Evolutionary conservation across 2,888 invertebrate species (phyloP).

Genomic region (Epinotia brunnichana): DNA sequence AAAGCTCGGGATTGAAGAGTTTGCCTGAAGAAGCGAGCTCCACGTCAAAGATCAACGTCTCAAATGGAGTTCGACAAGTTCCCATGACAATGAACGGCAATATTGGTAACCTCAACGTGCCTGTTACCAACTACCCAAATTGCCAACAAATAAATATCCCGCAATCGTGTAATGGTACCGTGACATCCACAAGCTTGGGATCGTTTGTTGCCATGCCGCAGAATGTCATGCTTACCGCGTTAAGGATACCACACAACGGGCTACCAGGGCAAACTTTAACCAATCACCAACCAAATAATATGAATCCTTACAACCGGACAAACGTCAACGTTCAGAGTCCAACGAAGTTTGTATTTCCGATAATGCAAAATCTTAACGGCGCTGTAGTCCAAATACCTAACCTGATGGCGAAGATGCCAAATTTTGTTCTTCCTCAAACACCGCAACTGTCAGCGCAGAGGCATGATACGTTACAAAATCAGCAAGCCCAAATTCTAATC

Average conservation of each 20-base stretch:
- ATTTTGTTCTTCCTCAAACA: constrained; percentile 77
- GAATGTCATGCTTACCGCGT: constrained; percentile 83
- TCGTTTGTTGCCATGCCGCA: constrained; percentile 81
- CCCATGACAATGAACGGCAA: constrained; percentile 72
- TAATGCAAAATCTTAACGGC: constrained; percentile 84
- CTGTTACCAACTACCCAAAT: constrained; percentile 73
- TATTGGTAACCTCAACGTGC: constrained; percentile 71
- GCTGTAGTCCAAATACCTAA: constrained; percentile 86
- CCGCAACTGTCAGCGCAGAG: constrained; percentile 68
- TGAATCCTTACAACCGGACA: constrained; percentile 69
- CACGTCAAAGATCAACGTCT: constrained; percentile 74
- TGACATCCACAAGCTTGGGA: constrained; percentile 70
- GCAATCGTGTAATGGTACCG: constrained; percentile 72
- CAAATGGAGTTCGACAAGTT: constrained; percentile 74
- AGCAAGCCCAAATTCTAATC: constrained; percentile 77
- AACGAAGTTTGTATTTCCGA: constrained; percentile 83
- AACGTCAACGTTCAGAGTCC: constrained; percentile 78
- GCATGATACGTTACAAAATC: constrained; percentile 75
- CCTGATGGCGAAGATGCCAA: constrained; percentile 83
- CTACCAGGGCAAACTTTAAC: constrained; percentile 68
- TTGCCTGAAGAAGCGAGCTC: constrained; percentile 66
- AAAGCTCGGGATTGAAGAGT: constrained; percentile 55
- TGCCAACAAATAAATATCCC: constrained; percentile 76
- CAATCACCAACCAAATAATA: constrained; percentile 67
- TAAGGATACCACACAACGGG: constrained; percentile 82